These are phyloP conservation scores for Phalloptychus januarius DNA, from an alignment of 2,797 vertebrate species.

Conservation along the genomic window DNA sequence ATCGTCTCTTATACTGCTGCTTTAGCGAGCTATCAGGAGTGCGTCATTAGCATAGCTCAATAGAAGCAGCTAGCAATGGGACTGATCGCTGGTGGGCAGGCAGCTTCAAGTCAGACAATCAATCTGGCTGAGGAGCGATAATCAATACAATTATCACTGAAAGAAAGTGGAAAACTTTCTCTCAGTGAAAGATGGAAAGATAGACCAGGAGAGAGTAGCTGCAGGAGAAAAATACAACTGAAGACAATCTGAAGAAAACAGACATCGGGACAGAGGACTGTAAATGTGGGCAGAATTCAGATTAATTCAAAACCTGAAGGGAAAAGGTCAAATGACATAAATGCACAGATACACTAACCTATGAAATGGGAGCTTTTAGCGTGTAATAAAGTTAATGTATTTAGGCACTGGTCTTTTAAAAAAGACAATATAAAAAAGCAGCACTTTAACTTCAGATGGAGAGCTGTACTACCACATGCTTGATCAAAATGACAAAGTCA, in stretches of 20 bases:
- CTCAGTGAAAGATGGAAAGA: slow-evolving; percentile 15
- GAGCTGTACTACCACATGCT: not conserved
- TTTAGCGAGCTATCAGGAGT: slow-evolving; percentile 19
- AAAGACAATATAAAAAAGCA: not conserved
- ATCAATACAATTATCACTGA: slow-evolving; percentile 38
- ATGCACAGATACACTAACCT: not conserved
- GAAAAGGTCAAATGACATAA: not conserved
- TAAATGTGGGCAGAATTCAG: not conserved
- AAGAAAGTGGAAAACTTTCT: slow-evolving; percentile 21
- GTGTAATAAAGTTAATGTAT: not conserved
- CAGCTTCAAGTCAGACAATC: slow-evolving; percentile 15
- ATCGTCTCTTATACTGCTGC: not conserved
- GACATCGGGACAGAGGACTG: not conserved
- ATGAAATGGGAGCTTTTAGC: not conserved
- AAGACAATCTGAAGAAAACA: not conserved
- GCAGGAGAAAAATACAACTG: slow-evolving; percentile 3
- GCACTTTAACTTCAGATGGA: not conserved
- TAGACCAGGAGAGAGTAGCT: not conserved
- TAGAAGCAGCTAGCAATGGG: slow-evolving; percentile 22
- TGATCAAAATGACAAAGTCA: not conserved
- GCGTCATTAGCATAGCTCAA: slow-evolving; percentile 19
- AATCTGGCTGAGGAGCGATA: slow-evolving; percentile 1
- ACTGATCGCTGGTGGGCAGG: slow-evolving; percentile 22
- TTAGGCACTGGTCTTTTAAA: not conserved
- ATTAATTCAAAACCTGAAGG: not conserved